Base-by-base conservation (phyloP, 2,113 vertebrate genomes). In the Manacus vitellinus region DNA sequence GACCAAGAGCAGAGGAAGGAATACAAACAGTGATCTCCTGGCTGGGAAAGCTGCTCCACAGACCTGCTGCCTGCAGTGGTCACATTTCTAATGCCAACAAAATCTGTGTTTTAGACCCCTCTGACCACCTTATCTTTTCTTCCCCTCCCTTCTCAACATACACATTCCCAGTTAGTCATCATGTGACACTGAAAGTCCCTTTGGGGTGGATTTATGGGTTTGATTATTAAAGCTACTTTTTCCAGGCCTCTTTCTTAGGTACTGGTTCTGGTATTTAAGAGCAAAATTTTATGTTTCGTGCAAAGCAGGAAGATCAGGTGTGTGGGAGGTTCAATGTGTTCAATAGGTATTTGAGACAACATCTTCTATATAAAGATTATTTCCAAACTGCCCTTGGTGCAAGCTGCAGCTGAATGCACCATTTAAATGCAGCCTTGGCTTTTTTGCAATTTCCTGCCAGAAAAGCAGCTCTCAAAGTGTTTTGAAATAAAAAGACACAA, bases 381-480 rank as follows among this genome's bases (percentile, higher is more conserved):
- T 93, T 95, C 94, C 81, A 84, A 96, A 89, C 23, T 81, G 72
- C 70, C 55, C 80, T 89, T 12, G 0, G 35, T 92, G 66, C 79
- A 94, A 90, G 92, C 66, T 88, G 88, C 85, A 93, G 75, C 51
- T 92, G 83, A 81, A 88, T 75, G 74, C 75, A 70, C 49, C 61
- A 49, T 81, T 93, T 68, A 88, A 94, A 94, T 81, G 79, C 72
- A 92, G 90, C 56, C 72, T 68, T n/a, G 55, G 75, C 30, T 63
- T 85, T 92, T 94, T 77, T 95, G 85, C 90, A 92, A 90, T 96
- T 96, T 94, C 94, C 95, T 97, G 94, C 79, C 82, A 86, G 79
- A 92, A 89, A 13, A 92, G 83, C 85, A 93, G 90, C 52, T 70
- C 70, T 93, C 55, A 62, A 76, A 82, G 41, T 71, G 83, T 85